phyloP scores from a whole-genome alignment of 2,888 invertebrate species.

The Drosophila quasianomalipes region DNA sequence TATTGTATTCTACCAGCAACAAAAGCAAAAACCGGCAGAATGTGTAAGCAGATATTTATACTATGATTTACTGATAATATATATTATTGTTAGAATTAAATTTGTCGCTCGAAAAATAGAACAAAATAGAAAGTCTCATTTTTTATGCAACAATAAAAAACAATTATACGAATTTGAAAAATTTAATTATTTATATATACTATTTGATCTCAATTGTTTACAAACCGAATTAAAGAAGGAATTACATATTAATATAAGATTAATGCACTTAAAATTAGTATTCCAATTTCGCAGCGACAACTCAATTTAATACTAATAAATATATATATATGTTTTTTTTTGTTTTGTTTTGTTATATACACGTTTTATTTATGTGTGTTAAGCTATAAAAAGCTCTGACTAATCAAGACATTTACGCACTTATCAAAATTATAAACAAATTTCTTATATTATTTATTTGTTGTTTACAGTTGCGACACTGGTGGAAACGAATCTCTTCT shows the following conservation, averaged over 20 bases:
- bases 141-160: neutral
- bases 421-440: neutral
- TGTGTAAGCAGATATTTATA: constrained; percentile 7
- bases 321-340: neutral
- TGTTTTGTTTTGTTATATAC: neutral
- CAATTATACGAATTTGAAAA: neutral
- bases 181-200: neutral
- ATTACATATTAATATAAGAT: neutral
- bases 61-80: neutral
- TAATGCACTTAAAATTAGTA: neutral
- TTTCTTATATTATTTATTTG: neutral
- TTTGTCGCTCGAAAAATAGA: neutral
- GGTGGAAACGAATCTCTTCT: constrained; percentile 96
- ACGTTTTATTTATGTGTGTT: neutral
- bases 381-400: neutral
- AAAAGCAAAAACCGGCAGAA: constrained; percentile 48
- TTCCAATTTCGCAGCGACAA: neutral
- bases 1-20: constrained; percentile 1
- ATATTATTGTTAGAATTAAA: neutral
- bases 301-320: constrained; percentile 2
- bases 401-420: neutral
- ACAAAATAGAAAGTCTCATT: neutral
- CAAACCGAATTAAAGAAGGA: neutral
- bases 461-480: constrained; percentile 89
- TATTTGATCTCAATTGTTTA: neutral